A percentile compares a stretch with the other conserved stretches of the same genome.
Evolutionary conservation across 2,888 invertebrate species (phyloP).

Genomic region (Trachelus stipa): DNA sequence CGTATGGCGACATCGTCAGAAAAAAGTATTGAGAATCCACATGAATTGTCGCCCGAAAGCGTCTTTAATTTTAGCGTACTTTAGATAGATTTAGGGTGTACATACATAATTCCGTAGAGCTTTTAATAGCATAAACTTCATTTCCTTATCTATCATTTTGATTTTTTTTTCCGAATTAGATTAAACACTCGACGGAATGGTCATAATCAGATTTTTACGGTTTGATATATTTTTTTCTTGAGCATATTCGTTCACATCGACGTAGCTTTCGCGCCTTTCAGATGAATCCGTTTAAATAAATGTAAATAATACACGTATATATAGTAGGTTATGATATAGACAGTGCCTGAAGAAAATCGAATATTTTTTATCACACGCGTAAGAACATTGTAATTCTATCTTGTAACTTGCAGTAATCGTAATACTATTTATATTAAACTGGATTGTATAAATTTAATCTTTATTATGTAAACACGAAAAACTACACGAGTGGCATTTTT

Average conservation of each 20-base stretch:
- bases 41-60: not conserved
- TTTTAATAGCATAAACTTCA: conserved; percentile 14
- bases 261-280: not conserved
- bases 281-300: too few relatives aligned
- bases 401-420: conserved; percentile 39
- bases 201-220: not conserved
- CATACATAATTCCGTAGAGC: conserved; percentile 30
- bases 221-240: not conserved
- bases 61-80: not conserved
- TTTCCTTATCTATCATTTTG: not conserved
- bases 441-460: conserved; percentile 55
- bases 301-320: not conserved
- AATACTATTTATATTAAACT: conserved; percentile 49
- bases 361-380: conserved; percentile 51
- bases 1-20: not conserved
- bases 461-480: conserved; percentile 50
- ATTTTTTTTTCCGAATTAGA: not conserved
- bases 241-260: not conserved
- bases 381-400: conserved; percentile 39
- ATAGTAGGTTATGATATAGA: not conserved
- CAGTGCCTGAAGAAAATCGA: not conserved
- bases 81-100: conserved; percentile 24
- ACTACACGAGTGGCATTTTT: not conserved
- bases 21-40: not conserved
- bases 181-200: not conserved